These are phyloP conservation scores for Endotricha flammealis DNA, from an alignment of 2,888 invertebrate genomes.

Conservation along the genomic window DNA sequence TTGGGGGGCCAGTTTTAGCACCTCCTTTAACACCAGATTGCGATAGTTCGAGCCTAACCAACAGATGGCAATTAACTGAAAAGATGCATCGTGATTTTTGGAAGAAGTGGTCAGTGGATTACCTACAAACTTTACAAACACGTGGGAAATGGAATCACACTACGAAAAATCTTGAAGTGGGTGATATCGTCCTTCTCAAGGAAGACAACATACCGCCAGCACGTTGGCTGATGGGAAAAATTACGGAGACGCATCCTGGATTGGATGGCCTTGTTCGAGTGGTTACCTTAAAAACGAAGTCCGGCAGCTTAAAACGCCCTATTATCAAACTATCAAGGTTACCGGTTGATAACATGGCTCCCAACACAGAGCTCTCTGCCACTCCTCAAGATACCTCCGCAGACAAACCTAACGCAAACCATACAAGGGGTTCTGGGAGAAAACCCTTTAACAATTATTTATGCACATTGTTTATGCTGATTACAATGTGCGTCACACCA, in stretches of 20 bases:
- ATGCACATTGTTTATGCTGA: too few relatives aligned
- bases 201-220: conserved; percentile 9
- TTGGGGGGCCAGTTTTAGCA: conserved; percentile 12
- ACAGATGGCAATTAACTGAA: conserved; percentile 3
- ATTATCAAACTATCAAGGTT: conserved; percentile 1
- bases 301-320: conserved; percentile 5
- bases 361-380: too few relatives aligned
- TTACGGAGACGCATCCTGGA: conserved; percentile 8
- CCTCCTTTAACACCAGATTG: neutral
- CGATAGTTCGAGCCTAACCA: neutral
- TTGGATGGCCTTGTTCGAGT: too few relatives aligned
- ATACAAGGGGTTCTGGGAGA: too few relatives aligned
- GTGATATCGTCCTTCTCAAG: conserved; percentile 7
- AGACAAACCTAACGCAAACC: too few relatives aligned
- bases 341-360: too few relatives aligned
- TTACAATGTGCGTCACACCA: too few relatives aligned
- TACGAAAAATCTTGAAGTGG: neutral
- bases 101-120: conserved; percentile 6
- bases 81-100: neutral
- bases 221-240: conserved; percentile 6
- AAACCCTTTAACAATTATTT: too few relatives aligned
- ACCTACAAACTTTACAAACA: conserved; percentile 1
- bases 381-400: too few relatives aligned
- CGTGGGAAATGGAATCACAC: conserved; percentile 3
- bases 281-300: conserved; percentile 8